Percentiles rank a stretch among this genome's conserved stretches.
These are phyloP conservation scores for Nicator chloris DNA, from an alignment of 2,113 vertebrate species.

Conservation along the genomic window DNA sequence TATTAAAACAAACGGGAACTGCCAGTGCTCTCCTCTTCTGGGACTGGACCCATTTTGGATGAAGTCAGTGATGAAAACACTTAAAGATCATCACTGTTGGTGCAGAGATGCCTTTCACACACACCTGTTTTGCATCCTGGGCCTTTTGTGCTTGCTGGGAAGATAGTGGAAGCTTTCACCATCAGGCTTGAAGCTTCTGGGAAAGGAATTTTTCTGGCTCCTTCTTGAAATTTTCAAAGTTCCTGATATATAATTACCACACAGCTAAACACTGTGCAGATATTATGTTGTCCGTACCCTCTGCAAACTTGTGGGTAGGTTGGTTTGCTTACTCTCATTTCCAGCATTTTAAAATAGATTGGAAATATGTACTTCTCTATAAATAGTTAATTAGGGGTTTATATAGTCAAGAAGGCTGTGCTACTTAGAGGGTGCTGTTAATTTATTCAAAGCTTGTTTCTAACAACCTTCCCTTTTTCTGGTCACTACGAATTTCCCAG, in stretches of 20 bases:
- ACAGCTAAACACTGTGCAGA: not conserved
- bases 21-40: not conserved
- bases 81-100: not conserved
- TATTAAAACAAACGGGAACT: not conserved
- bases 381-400: constrained; percentile 38
- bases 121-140: not conserved
- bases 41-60: not conserved
- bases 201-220: not conserved
- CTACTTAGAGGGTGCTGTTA: not conserved
- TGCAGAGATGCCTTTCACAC: not conserved
- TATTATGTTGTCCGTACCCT: not conserved
- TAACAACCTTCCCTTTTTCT: constrained; percentile 9
- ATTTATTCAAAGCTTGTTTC: constrained; percentile 31
- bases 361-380: constrained; percentile 27
- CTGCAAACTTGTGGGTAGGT: constrained; percentile 9
- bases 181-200: not conserved
- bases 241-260: not conserved
- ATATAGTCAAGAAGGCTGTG: not conserved
- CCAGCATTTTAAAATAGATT: constrained; percentile 36
- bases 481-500: constrained; percentile 6
- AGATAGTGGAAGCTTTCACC: not conserved
- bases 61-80: not conserved
- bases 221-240: not conserved
- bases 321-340: constrained; percentile 31
- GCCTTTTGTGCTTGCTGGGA: not conserved